Percentiles rank a stretch among this genome's conserved stretches.
Evolutionary conservation across 2,888 invertebrate species (phyloP).

Genomic region (Oscheius onirici): DNA sequence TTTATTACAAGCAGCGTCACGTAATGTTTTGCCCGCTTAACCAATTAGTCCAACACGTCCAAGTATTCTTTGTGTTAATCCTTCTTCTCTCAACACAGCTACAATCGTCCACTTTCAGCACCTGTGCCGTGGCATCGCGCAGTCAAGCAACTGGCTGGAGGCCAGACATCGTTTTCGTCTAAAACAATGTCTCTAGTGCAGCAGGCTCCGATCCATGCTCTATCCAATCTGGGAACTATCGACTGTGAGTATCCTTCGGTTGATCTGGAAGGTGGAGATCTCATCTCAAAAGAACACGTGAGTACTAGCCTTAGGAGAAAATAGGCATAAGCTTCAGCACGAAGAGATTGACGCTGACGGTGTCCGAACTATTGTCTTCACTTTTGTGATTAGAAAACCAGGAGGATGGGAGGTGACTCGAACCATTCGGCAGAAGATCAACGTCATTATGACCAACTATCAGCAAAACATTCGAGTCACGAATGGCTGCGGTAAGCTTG

Average conservation of each 20-base stretch:
- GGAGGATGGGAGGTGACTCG: slow-evolving; percentile 63
- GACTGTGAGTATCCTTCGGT: slow-evolving; percentile 44
- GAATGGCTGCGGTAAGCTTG: slow-evolving; percentile 39
- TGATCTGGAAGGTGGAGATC: slow-evolving; percentile 63
- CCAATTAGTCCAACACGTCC: background rate
- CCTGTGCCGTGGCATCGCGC: slow-evolving; percentile 35
- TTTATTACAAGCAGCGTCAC: background rate
- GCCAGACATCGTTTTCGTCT: slow-evolving; percentile 9
- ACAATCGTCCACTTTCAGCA: slow-evolving; percentile 20
- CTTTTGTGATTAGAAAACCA: slow-evolving; percentile 59
- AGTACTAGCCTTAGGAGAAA: no score
- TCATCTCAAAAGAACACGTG: slow-evolving; percentile 58
- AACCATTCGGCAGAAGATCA: slow-evolving; percentile 60
- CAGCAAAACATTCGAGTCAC: slow-evolving; percentile 41
- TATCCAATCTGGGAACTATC: background rate
- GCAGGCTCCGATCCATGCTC: slow-evolving; percentile 15
- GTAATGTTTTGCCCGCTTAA: background rate
- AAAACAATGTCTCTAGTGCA: slow-evolving; percentile 32
- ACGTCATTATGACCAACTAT: slow-evolving; percentile 45
- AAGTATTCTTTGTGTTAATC: no score
- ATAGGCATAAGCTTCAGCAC: no score
- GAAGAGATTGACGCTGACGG: slow-evolving; percentile 70
- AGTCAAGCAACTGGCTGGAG: slow-evolving; percentile 34
- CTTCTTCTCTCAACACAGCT: no score
- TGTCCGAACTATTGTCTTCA: slow-evolving; percentile 62